Conservation (phyloP, 2,888 invertebrate genomes). For the Acleris literana region DNA sequence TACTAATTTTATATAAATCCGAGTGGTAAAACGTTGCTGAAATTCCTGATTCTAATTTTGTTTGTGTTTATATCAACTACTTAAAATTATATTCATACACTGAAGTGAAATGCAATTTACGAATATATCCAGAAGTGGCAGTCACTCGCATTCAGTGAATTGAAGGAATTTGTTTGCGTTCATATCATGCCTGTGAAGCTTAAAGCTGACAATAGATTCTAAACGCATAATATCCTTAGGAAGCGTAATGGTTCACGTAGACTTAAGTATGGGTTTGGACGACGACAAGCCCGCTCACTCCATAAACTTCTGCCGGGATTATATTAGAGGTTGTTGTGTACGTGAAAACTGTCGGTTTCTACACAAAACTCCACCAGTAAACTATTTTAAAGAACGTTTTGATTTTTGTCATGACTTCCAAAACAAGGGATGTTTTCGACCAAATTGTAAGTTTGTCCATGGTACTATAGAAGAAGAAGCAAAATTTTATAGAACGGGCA, state of each 20-base stretch:
- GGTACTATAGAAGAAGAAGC: constrained; percentile 88
- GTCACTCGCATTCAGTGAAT: not conserved
- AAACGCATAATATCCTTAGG: not conserved
- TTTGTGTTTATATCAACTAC: not conserved
- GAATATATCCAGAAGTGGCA: not conserved
- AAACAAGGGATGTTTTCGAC: constrained; percentile 86
- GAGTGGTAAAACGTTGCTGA: too few relatives aligned
- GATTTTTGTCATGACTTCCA: constrained; percentile 85
- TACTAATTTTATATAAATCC: too few relatives aligned
- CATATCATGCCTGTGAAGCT: not conserved
- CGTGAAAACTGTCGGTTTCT: constrained; percentile 82
- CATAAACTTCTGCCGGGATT: constrained; percentile 76
- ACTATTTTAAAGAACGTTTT: constrained; percentile 68
- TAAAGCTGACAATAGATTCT: not conserved
- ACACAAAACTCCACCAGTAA: constrained; percentile 69
- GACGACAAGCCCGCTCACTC: constrained; percentile 54
- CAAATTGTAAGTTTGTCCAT: constrained; percentile 88
- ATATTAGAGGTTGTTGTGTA: constrained; percentile 74
- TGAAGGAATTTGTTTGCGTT: constrained; percentile 7
- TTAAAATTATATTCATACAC: not conserved
- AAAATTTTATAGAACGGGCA: constrained; percentile 85
- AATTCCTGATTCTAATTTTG: not conserved
- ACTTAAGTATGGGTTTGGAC: constrained; percentile 56
- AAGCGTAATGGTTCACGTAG: constrained; percentile 42
- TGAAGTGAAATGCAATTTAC: not conserved